Evolutionary conservation across 1,140 invertebrate species (phyloP).

Genomic region (Euborellia annulipes): DNA sequence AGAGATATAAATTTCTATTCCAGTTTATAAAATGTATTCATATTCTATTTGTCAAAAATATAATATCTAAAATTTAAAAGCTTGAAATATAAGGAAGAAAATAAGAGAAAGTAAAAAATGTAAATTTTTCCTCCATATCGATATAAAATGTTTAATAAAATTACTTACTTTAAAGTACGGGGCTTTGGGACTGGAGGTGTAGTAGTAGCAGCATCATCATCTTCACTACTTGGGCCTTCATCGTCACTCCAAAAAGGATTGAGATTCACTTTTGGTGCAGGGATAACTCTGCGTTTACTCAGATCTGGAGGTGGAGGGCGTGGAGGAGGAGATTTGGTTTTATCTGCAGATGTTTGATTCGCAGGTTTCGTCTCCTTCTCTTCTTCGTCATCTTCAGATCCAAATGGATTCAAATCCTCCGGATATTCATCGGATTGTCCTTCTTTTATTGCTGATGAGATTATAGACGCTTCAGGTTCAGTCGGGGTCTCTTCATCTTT

Average conservation of each 20-base stretch:
- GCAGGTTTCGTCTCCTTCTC: constrained; percentile 29
- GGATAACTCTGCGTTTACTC: not conserved
- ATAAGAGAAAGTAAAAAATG: no score
- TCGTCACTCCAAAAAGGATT: constrained; percentile 57
- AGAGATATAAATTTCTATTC: no score
- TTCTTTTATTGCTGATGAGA: constrained; percentile 23
- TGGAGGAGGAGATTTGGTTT: constrained; percentile 8
- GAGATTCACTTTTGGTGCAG: constrained; percentile 16
- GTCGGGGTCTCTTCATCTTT: constrained; percentile 11
- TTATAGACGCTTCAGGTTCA: constrained; percentile 13
- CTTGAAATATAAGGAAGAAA: no score
- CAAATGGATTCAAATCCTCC: constrained; percentile 63
- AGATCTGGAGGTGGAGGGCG: constrained; percentile 15
- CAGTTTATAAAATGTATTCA: no score
- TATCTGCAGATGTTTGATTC: constrained; percentile 10
- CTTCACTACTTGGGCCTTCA: constrained; percentile 38
- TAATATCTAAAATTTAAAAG: no score
- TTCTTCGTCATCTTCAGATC: constrained; percentile 36
- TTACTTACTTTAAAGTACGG: constrained; percentile 28
- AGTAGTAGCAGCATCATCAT: constrained; percentile 21
- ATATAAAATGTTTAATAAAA: constrained; percentile 1
- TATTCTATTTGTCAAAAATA: no score
- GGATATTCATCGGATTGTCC: constrained; percentile 39
- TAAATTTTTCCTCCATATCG: no score
- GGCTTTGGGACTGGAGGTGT: constrained; percentile 37